These are phyloP conservation scores for Gallinago solitaria DNA, from an alignment of 2,797 vertebrate genomes.

Conservation along the genomic window DNA sequence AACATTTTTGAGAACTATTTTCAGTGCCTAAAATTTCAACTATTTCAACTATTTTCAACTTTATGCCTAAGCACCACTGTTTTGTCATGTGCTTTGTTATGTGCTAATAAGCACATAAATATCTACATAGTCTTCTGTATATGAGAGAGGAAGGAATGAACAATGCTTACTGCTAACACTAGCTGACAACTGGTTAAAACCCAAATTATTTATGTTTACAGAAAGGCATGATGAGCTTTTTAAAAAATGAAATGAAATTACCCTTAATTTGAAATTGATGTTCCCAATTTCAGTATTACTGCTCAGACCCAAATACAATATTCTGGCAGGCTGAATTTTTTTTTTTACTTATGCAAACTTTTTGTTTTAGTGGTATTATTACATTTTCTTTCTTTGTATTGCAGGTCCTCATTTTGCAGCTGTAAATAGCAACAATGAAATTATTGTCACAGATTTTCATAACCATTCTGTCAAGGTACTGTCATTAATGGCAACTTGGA, in stretches of 20 bases:
- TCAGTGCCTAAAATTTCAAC: too few species aligned
- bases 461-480: slow-evolving; percentile 98
- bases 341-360: neutral
- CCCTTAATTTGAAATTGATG: neutral
- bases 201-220: neutral
- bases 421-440: slow-evolving; percentile 98
- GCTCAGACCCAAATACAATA: neutral
- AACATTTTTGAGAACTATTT: neutral
- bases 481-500: neutral
- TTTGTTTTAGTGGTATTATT: neutral
- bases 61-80: neutral
- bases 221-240: neutral
- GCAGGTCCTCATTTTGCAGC: slow-evolving; percentile 98
- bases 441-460: slow-evolving; percentile 98
- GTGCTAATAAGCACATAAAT: neutral
- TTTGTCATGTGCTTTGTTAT: too few species aligned
- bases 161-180: neutral
- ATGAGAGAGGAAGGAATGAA: neutral
- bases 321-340: neutral
- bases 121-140: neutral
- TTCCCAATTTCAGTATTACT: neutral
- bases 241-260: neutral
- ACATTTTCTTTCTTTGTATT: slow-evolving; percentile 30
- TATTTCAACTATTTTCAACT: too few species aligned
- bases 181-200: neutral